phyloP scores from a whole-genome alignment of 2,888 invertebrate species.

The Pterobdella sp. region DNA sequence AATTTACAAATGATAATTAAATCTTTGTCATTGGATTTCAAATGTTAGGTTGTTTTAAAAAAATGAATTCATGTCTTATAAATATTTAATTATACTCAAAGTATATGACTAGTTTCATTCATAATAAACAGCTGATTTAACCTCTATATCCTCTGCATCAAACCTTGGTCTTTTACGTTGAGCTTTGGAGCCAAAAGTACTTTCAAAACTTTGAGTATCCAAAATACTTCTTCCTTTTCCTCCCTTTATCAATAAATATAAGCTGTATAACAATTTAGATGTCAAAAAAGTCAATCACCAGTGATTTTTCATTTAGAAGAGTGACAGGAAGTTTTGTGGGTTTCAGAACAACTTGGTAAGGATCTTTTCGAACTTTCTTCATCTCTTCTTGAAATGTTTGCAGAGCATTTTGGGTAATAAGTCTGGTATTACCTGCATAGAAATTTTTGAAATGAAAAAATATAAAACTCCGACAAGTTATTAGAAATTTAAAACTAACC shows the following conservation, averaged over 20 bases:
- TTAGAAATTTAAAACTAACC: constrained; percentile 57
- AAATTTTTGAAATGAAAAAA: not conserved
- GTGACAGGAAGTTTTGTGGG: constrained; percentile 89
- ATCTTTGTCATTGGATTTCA: not conserved
- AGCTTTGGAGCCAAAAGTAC: constrained; percentile 89
- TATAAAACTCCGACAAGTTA: too few species aligned
- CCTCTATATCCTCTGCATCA: constrained; percentile 64
- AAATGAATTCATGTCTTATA: not conserved
- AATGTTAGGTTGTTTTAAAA: not conserved
- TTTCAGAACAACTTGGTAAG: constrained; percentile 94
- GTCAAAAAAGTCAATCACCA: too few species aligned
- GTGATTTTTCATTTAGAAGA: constrained; percentile 74
- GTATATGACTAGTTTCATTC: not conserved
- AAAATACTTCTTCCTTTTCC: constrained; percentile 59
- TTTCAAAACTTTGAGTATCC: constrained; percentile 87
- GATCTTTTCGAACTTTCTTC: constrained; percentile 85
- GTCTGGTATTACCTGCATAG: constrained; percentile 71
- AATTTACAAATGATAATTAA: not conserved
- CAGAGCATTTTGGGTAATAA: constrained; percentile 72
- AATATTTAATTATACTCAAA: not conserved
- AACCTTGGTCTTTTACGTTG: constrained; percentile 79
- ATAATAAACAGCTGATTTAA: constrained; percentile 44
- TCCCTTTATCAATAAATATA: too few species aligned
- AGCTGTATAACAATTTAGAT: not conserved
- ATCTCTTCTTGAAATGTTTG: constrained; percentile 74